Evolutionary conservation across 2,797 vertebrate genomes (phyloP).

Genomic region (Mionectes olivaceus): DNA sequence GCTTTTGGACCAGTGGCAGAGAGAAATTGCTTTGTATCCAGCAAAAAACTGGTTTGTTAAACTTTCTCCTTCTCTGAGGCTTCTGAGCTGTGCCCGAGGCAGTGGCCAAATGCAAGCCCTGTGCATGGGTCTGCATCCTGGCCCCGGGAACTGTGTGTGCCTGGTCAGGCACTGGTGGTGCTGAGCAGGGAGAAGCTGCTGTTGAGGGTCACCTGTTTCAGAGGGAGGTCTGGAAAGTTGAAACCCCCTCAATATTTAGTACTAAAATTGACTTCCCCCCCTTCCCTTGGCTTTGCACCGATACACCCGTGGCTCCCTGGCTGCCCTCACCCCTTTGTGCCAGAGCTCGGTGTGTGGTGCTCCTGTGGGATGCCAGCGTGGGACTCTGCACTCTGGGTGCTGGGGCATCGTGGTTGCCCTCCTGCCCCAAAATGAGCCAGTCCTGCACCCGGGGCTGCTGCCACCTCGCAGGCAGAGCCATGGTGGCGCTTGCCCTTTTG

Average conservation of each 20-base stretch:
- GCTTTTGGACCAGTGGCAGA: neutral
- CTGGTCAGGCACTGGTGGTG: accelerated
- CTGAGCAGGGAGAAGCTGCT: neutral
- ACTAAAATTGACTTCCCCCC: accelerated
- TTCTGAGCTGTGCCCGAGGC: neutral
- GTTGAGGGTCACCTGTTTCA: neutral
- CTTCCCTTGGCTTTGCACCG: neutral
- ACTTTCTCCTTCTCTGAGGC: neutral
- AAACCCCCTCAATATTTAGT: accelerated
- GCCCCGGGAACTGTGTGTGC: neutral
- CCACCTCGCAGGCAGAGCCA: accelerated
- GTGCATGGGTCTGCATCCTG: neutral
- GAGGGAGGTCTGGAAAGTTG: neutral
- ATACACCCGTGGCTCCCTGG: accelerated
- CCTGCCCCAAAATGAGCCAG: neutral
- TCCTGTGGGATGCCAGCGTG: accelerated
- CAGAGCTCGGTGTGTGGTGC: accelerated
- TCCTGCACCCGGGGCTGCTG: accelerated
- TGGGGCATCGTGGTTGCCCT: accelerated
- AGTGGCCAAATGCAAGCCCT: accelerated
- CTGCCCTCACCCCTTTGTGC: neutral
- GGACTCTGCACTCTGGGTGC: neutral
- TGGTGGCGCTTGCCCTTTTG: neutral
- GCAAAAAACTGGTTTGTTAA: neutral
- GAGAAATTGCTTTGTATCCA: neutral